phyloP scores from a whole-genome alignment of 1,140 invertebrate genomes.

The Drosophila albomicans region DNA sequence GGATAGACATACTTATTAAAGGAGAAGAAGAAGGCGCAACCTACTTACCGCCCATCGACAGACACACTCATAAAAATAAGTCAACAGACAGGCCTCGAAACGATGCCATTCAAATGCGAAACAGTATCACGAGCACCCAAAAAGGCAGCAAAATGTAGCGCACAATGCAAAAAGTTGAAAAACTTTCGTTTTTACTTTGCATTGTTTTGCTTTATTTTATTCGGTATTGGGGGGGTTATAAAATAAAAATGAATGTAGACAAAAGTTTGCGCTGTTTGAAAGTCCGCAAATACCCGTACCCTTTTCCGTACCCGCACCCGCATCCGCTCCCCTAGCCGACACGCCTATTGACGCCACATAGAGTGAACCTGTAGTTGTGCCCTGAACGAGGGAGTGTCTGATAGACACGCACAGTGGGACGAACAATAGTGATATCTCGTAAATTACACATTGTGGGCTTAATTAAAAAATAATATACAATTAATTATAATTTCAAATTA shows the following conservation, averaged over 20 bases:
- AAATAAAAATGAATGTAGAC: constrained; percentile 73
- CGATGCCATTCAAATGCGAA: constrained; percentile 72
- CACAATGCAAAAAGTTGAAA: constrained; percentile 65
- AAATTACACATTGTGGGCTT: no score
- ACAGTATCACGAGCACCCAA: constrained; percentile 47
- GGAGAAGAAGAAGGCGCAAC: constrained; percentile 3
- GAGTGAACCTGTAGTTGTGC: constrained; percentile 3
- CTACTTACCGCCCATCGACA: constrained; percentile 39
- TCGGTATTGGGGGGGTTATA: constrained; percentile 69
- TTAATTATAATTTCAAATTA: no score
- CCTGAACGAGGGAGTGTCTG: background rate
- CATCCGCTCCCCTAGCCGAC: constrained; percentile 15
- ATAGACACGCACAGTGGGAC: constrained; percentile 26
- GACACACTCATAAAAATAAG: constrained; percentile 69
- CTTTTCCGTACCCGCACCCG: background rate
- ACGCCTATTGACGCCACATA: constrained; percentile 43
- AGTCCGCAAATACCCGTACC: constrained; percentile 60
- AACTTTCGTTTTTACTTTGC: constrained; percentile 65
- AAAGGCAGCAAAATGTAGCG: constrained; percentile 35
- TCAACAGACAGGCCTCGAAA: constrained; percentile 65
- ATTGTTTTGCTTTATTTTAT: constrained; percentile 75
- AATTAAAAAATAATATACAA: no score
- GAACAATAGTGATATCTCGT: background rate
- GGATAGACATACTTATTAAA: background rate
- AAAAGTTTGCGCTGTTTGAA: constrained; percentile 64